Evolutionary conservation across 2,113 vertebrate genomes (phyloP).

Genomic region (Nothocercus nigrocapillus): DNA sequence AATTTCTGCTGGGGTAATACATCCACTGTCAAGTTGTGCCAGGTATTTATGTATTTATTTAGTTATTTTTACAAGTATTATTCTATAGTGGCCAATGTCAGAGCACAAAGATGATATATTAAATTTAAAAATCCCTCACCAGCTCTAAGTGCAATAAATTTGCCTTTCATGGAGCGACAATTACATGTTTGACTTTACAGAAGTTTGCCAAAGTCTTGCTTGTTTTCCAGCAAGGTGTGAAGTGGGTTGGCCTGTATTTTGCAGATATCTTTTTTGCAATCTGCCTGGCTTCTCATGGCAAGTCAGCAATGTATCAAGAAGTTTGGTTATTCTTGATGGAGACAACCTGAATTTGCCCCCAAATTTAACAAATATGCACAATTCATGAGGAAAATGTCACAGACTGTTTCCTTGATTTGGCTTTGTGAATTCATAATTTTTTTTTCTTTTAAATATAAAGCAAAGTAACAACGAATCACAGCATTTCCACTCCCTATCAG

Average conservation of each 20-base stretch:
- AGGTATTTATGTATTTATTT: too few relatives aligned
- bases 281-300: neutral
- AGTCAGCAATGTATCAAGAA: neutral
- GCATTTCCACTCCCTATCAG: neutral
- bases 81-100: neutral
- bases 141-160: constrained; percentile 38
- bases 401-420: neutral
- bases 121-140: constrained; percentile 24
- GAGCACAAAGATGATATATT: neutral
- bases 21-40: neutral
- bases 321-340: neutral
- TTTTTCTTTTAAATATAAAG: neutral
- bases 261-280: neutral
- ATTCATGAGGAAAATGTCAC: neutral
- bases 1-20: neutral
- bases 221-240: constrained; percentile 1
- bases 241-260: neutral
- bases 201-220: constrained; percentile 17
- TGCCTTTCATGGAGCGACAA: neutral
- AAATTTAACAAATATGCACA: neutral
- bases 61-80: neutral
- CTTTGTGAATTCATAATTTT: neutral
- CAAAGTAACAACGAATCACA: neutral
- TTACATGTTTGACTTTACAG: constrained; percentile 4
- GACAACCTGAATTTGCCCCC: neutral